Evolutionary conservation across 2,888 invertebrate species (phyloP), one percentile per base, ranked within the genome.

Genomic region (Lordiphosa andalusiaca): DNA sequence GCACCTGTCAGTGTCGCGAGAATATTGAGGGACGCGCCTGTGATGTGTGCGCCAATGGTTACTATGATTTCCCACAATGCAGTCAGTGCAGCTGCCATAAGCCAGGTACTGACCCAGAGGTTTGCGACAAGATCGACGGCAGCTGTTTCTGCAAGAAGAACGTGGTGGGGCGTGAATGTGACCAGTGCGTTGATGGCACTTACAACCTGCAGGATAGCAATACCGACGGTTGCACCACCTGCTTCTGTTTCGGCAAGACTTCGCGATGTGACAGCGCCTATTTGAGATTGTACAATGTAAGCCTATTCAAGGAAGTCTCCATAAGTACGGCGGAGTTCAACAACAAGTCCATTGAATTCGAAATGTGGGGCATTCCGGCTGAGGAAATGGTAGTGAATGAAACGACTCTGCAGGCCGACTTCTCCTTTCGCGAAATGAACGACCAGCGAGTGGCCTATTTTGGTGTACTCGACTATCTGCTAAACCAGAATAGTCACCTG

Each of bases 171-270:
- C 90, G 92, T 59, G 93, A 93, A 6, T 99, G 99, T 86, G 94
- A 96, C 75, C 91, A 93, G 1, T 99, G 99, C 87, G 92, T 93
- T 67, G 95, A 95, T 35, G 97, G 97, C 12, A 96, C 96, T 4
- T 99, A 97, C 90, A 95, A 98, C 88, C 91, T 99, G 33, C 95
- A 96, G 88, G 91, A 92, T 2, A 91, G 90, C 53, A 97, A 98
- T 88, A 93, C 95, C 0, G 93, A 94, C 2, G 99, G 99, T 0
- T 99, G 99, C 86, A 97, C 97, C 1, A 95, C 96, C 73, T 99
- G 99, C 86, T 98, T 97, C 92, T 99, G 99, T 88, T 99, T 98
- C 87, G 98, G 97, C 1, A 96, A 96, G 88, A 96, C 98, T 0
- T 93, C 94, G 0, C 91, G 94, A 6, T 98, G 98, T 87, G 90